Evolutionary conservation across 2,113 vertebrate genomes (phyloP).

Genomic region (Crotophaga sulcirostris): DNA sequence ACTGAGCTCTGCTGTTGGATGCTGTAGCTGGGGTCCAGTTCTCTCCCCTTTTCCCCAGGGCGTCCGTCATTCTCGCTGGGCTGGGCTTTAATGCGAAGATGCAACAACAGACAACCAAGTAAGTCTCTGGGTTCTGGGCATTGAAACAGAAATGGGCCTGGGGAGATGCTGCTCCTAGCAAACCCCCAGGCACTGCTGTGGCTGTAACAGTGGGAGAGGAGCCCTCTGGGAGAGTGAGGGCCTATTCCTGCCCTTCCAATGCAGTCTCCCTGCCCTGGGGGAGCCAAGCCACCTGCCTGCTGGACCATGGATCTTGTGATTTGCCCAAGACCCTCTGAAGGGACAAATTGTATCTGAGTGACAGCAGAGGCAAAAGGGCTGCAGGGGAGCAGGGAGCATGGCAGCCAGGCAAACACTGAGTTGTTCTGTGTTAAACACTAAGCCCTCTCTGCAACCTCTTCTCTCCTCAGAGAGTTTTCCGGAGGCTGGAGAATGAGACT

Average conservation of each 20-base stretch:
- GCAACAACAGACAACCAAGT: slow-evolving; percentile 95
- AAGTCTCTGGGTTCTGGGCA: slow-evolving; percentile 53
- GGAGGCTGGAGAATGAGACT: slow-evolving; percentile 98
- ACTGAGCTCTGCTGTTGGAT: not conserved
- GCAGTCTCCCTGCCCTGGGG: not conserved
- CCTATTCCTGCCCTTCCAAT: not conserved
- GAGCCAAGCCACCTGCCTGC: not conserved
- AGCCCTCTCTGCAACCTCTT: not conserved
- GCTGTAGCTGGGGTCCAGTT: not conserved
- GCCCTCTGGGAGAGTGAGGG: not conserved
- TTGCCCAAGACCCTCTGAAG: not conserved
- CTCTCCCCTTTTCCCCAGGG: slow-evolving; percentile 74
- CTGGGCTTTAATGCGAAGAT: slow-evolving; percentile 92
- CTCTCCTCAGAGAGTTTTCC: slow-evolving; percentile 89
- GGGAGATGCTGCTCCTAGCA: not conserved
- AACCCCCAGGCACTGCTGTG: not conserved
- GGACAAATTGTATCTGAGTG: not conserved
- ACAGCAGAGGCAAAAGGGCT: not conserved
- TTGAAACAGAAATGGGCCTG: not conserved
- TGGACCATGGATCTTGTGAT: not conserved
- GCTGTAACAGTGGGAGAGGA: not conserved
- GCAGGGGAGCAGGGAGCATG: not conserved
- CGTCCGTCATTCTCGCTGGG: slow-evolving; percentile 93
- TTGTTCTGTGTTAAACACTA: not conserved
- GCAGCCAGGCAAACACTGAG: not conserved